These are phyloP conservation scores for Sesamia inferens DNA, from an alignment of 2,888 invertebrate species.

Conservation along the genomic window DNA sequence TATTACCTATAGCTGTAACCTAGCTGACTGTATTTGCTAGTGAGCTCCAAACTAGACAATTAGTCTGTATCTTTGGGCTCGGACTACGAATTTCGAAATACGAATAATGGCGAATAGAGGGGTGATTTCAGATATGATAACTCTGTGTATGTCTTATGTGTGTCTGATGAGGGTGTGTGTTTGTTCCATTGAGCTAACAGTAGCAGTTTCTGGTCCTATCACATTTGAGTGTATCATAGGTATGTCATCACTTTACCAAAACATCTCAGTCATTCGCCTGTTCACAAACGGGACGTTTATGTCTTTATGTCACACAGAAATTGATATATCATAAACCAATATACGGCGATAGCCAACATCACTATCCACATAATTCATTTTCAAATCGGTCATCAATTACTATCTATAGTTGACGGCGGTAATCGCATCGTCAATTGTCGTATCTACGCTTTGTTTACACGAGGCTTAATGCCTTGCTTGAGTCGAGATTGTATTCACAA, in stretches of 20 bases:
- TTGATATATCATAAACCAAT: conserved; percentile 34
- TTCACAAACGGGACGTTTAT: conserved; percentile 1
- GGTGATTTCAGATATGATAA: too few relatives aligned
- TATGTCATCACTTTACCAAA: background rate
- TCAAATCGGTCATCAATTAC: conserved; percentile 57
- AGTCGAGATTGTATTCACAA: conserved; percentile 36
- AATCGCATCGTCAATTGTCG: conserved; percentile 53
- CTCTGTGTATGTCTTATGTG: too few relatives aligned
- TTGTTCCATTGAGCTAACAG: too few relatives aligned
- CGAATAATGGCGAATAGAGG: too few relatives aligned
- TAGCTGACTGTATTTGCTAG: too few relatives aligned
- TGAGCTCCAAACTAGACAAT: too few relatives aligned
- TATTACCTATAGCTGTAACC: too few relatives aligned
- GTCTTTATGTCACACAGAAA: background rate
- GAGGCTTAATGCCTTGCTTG: conserved; percentile 24
- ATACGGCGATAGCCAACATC: conserved; percentile 22
- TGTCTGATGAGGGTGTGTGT: too few relatives aligned
- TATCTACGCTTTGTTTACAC: conserved; percentile 58
- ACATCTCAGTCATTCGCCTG: background rate
- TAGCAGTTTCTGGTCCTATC: background rate
- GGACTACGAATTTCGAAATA: too few relatives aligned
- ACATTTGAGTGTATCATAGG: background rate
- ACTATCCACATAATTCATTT: conserved; percentile 47
- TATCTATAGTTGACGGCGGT: conserved; percentile 53
- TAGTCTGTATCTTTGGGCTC: too few relatives aligned